Evolutionary conservation across 2,113 vertebrate species (phyloP), one percentile per base, ranked within the genome.

Genomic region (Thamnophis sirtalis): DNA sequence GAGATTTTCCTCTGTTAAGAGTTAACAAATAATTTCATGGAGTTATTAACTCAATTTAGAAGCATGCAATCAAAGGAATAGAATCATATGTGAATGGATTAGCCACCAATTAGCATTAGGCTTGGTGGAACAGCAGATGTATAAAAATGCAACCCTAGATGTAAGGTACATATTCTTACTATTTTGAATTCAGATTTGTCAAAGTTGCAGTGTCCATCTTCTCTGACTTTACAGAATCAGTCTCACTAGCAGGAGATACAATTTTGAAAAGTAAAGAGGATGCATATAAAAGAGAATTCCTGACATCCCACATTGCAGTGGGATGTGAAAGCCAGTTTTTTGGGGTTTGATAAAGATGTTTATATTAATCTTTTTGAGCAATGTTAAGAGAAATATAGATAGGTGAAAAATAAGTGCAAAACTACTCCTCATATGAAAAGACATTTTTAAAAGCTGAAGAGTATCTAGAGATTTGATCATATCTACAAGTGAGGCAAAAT

Each of bases 201-300:
- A 92, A 89, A 22, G 91, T 94, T 86, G 24, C 53, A 87, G 26
- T 84, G 89, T 84, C n/a, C 54, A 89, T 51, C 28, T 48, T 68
- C 28, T 63, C 58, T 89, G 50, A 87, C 50, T 55, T 87, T 9
- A 56, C 28, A 28, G 28, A 50, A 43, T 22, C 17, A 38, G 33
- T 38, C 7, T 51, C 22, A 15, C 4, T 51, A 51, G 48, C 48
- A 86, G 24, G 10, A 3, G 22, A 51, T 50, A 51, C 43, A 26
- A 13, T 28, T 86, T 86, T 86, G 6, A 51, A 51, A 51, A 86
- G 10, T 28, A 49, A 86, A 86, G 13, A 50, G 26, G 26, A 86
- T 50, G 24, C 26, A 86, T 86, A 17, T 49, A 86, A 86, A 26
- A 86, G 84, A 50, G 48, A 28, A 86, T 51, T 4, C 84, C 5